Percentiles rank a stretch among this genome's conserved stretches.
These are phyloP conservation scores for Leptothorax acervorum DNA, from an alignment of 2,888 invertebrate species.

Conservation along the genomic window DNA sequence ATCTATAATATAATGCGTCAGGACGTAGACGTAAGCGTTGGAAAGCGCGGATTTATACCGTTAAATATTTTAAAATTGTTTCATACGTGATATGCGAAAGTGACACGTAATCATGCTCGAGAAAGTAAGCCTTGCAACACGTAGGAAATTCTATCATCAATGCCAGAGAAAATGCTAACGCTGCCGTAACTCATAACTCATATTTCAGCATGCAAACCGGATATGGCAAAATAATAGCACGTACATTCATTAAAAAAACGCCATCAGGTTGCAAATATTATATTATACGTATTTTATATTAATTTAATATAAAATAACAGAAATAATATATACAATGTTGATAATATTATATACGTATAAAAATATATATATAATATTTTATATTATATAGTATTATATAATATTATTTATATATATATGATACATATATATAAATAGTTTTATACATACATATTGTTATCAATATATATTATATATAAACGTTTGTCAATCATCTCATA, in stretches of 20 bases:
- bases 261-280: background rate
- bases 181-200: background rate
- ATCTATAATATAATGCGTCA: background rate
- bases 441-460: too few species aligned
- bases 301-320: background rate
- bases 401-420: too few species aligned
- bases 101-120: background rate
- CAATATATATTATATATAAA: background rate
- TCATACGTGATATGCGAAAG: background rate
- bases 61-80: background rate
- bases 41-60: background rate
- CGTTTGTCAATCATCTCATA: background rate
- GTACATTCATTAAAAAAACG: background rate
- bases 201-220: slow-evolving; percentile 45
- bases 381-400: too few species aligned
- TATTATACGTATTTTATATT: background rate
- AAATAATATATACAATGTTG: background rate
- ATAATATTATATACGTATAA: background rate
- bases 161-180: slow-evolving; percentile 34
- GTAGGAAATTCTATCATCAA: slow-evolving; percentile 22
- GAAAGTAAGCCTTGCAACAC: background rate
- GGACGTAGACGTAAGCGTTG: background rate
- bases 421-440: too few species aligned
- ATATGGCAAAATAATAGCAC: slow-evolving; percentile 19
- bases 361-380: background rate